These are phyloP conservation scores for Drosophila parabipectinata DNA, from an alignment of 1,140 invertebrate species.

Conservation along the genomic window DNA sequence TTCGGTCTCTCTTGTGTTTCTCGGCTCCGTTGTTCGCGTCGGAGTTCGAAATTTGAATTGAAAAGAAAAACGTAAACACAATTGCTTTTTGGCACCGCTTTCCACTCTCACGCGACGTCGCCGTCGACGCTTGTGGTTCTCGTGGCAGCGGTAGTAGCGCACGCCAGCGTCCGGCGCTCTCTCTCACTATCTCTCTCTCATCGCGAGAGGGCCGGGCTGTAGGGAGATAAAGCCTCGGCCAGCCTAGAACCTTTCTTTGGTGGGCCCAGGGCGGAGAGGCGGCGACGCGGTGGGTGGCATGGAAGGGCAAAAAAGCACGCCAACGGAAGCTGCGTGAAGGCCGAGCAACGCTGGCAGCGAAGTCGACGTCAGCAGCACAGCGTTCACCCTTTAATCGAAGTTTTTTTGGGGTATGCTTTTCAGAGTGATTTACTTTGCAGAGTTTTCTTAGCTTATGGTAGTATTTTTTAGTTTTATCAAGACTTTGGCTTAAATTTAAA, in stretches of 20 bases:
- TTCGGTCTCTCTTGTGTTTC: not conserved
- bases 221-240: not conserved
- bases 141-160: constrained; percentile 2
- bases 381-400: not conserved
- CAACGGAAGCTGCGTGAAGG: constrained; percentile 67
- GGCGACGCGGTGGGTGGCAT: not conserved
- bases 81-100: constrained; percentile 11
- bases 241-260: no score
- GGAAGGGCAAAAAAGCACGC: constrained; percentile 32
- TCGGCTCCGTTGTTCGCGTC: constrained; percentile 9
- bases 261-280: not conserved
- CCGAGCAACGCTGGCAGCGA: constrained; percentile 49
- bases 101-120: constrained; percentile 2
- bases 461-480: no score
- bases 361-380: constrained; percentile 10
- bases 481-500: no score
- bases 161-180: not conserved
- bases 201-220: constrained; percentile 8
- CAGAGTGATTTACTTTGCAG: no score
- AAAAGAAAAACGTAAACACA: constrained; percentile 11
- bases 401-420: not conserved
- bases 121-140: not conserved
- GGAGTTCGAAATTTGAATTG: constrained; percentile 11
- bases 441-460: no score
- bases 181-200: not conserved